Evolutionary conservation across 1,140 invertebrate species (phyloP), one percentile per base, ranked within the genome.

Genomic region (Drosophila kepulauana): DNA sequence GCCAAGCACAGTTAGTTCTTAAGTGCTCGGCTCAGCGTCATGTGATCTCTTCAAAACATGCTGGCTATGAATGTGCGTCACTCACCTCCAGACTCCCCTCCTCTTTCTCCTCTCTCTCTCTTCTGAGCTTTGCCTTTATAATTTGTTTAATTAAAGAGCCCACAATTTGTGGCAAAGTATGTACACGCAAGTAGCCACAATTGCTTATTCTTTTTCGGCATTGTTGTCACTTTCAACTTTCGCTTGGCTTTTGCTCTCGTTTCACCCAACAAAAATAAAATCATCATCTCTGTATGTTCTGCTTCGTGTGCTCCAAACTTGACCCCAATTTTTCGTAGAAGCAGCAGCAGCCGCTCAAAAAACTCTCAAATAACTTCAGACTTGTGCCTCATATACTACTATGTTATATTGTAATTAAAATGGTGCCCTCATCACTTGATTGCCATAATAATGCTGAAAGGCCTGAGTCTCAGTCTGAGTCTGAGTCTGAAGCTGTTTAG

Each of bases 191-290:
- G 20, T 56, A n/a, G 41, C 57, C 20, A 59, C 25, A 59, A 59
- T 46, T 59, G 15, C 33, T 43, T 43, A 20, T 59, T 59, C 54
- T 57, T 57, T 57, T 57, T 57, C 35, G 6, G 13, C 30, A 57
- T 56, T 56, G 54, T 74, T 86, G 82, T 88, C 82, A 88, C 84
- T 87, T 88, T 88, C 74, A 84, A 88, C 84, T 88, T 88, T 88
- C 80, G 85, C 84, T 88, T 66, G 41, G 38, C 16, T 51, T 66
- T 70, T 76, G 72, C 56, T 70, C 59, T 64, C 52, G 45, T 87
- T 79, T 87, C 59, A 71, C 67, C 41, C 3, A 43, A 38, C 20
- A 25, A 25, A 25, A 25, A 25, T 25, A 52, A 71, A 59, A 54
- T 54, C 48, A 57, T 41, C 33, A 15, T 16, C 13, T 35, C 33